phyloP scores from a whole-genome alignment of 2,113 vertebrate genomes.

The Peucedramus taeniatus region DNA sequence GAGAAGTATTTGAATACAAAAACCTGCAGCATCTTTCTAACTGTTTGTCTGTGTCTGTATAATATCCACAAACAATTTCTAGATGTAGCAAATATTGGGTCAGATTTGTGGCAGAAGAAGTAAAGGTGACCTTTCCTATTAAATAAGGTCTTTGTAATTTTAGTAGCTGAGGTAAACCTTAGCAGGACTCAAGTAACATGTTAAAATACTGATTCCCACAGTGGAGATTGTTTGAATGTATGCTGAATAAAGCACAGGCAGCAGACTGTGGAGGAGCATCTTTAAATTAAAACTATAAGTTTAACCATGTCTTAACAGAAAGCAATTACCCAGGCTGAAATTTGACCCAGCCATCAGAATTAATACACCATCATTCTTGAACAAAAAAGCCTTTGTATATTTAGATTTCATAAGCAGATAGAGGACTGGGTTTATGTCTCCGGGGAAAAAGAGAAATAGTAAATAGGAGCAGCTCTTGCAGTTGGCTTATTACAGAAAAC shows the following conservation, averaged over 20 bases:
- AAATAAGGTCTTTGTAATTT: neutral
- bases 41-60: neutral
- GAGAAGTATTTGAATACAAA: neutral
- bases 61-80: neutral
- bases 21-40: neutral
- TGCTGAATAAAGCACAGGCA: neutral
- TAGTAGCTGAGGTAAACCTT: neutral
- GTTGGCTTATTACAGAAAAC: constrained; percentile 35
- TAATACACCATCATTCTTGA: neutral
- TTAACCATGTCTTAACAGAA: constrained; percentile 20
- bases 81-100: neutral
- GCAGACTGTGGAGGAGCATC: neutral
- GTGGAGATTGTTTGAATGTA: neutral
- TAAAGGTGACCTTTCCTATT: neutral
- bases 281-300: constrained; percentile 33
- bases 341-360: neutral
- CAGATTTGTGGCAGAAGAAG: neutral
- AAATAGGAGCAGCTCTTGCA: neutral
- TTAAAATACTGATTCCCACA: neutral
- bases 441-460: neutral
- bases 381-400: constrained; percentile 31
- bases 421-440: neutral
- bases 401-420: constrained; percentile 58
- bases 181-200: neutral
- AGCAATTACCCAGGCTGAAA: constrained; percentile 47